Evolutionary conservation across 1,140 invertebrate genomes (phyloP), one percentile per base, ranked within the genome.

Genomic region (Diorhabda elongata): DNA sequence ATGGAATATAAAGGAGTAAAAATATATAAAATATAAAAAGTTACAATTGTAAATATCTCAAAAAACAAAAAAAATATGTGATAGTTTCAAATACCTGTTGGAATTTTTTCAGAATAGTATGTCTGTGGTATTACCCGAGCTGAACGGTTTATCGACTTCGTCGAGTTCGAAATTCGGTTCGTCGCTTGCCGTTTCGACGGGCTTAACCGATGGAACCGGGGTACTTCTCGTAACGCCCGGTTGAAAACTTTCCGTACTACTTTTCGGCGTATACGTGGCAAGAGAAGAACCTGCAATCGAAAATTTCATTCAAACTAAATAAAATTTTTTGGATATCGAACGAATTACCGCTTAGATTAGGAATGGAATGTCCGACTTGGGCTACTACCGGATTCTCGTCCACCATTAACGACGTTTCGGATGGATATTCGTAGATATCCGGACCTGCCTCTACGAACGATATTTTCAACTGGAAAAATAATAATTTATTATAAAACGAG

Each of bases 401-500:
- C 76, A 88, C 85, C 64, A 91, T 81, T 74, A 90, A 81, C 59
- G 92, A 94, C 58, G 88, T 85, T 82, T 95, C 93, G 69, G 92
- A 93, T 58, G 92, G 92, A 80, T 95, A 95, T 82, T 94, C 92
- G 82, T 92, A 94, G 52, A 91, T 91, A 66, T 88, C 87, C 61
- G 91, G 93, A 43, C 91, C 87, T 52, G 87, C 87, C 78, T 95
- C 92, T 78, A 94, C 90, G 81, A 95, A 95, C 71, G 91, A 89
- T 77, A 95, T 92, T 79, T 88, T 91, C 78, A 93, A 83, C 92
- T 94, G 86, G 7, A 77, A 79, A 26, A 72, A 73, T 64, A 52
- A 6, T 6, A 52, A 1, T 52, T 6, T 52, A 52, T 52, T 52
- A 52, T 52, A 52, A 52, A 26, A 26, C 26, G 26, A 26, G 26